Base-by-base conservation (phyloP, 2,113 vertebrate species). In the Indicator maculatus region DNA sequence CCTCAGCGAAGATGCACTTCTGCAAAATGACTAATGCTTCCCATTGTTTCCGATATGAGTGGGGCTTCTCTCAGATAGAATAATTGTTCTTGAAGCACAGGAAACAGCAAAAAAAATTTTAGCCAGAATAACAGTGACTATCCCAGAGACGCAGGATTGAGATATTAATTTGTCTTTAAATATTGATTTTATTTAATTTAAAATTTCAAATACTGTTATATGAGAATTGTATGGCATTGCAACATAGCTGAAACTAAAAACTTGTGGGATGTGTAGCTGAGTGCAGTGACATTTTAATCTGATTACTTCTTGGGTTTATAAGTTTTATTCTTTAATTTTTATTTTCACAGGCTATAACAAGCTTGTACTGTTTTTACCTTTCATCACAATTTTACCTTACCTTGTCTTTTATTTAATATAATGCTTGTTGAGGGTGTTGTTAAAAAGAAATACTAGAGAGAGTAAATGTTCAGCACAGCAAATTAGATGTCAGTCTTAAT, bases 1-100 rank as follows among this genome's bases (percentile, higher is more conserved):
- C 61, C 70, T 90, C 89, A 86, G 86, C 77, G 44, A 94, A 93
- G 84, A 65, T 41, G 58, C 55, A 36, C 81, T 90, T 92, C 67
- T 93, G 86, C 78, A 79, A 95, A 94, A 89, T 94, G 87, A 91
- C 91, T 94, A 66, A 85, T 89, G 71, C 84, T 95, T 95, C 71
- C 74, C 36, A 78, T 95, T 89, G 93, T 91, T 96, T 96, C 71
- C 86, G 82, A 28, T 82, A 87, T 79, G 59, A 80, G 63, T 70
- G 30, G 77, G 87, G 59, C 74, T 80, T 63, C 64, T 90, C 50
- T 79, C 55, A 73, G 56, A 64, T 44, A 56, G 70, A 91, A 50
- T 78, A 88, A 88, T 80, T 88, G 83, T 93, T 61, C 52, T 69
- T 71, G 83, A 92, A 92, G 70, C 65, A 70, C 31, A 65, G 55